Base-by-base conservation (phyloP, 2,113 vertebrate species). In the Xiphorhynchus elegans region DNA sequence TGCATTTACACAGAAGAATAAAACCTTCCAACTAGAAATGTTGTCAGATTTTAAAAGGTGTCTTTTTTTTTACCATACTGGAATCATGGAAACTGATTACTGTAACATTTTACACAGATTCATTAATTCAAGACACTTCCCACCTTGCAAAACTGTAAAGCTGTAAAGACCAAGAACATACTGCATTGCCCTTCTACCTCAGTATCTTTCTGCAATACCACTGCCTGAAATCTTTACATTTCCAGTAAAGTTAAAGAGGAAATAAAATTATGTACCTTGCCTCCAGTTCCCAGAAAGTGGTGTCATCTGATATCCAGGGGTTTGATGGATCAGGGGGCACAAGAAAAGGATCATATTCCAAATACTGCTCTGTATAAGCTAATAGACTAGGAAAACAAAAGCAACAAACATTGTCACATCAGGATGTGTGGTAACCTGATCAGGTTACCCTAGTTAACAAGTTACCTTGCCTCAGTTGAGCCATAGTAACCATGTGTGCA, bases 321-420 rank as follows among this genome's bases (percentile, higher is more conserved):
- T 99, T 99, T 68, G 99, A 99, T 53, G 99, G 99, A 93, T 99
- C 99, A 90, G 99, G 98, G 72, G 98, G 98, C 33, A 98, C 98
- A 95, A 99, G 98, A 96, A 99, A 99, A 11, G 99, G 99, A 97
- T 99, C 99, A n/a, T 99, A 99, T 97, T 99, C 99, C 96, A 99
- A 89, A 96, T 99, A 99, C 97, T 99, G 99, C 96, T 99, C 99
- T 44, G 99, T 99, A 96, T 99, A 99, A 87, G 97, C 98, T 98
- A 99, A 96, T 93, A 99, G 98, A 97, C 99, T 99, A 87, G 77
- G 70, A 91, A 96, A 95, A 96, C 33, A 97, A 90, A 86, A 97
- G 26, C 29, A 91, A 52, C 37, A 55, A 74, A 93, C 3, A 72
- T 64, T 55, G 56, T 77, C 31, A 70, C 29, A 28, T 95, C 79